These are phyloP conservation scores for Basileuterus tristriatus DNA, from an alignment of 2,797 vertebrate genomes.

Conservation along the genomic window DNA sequence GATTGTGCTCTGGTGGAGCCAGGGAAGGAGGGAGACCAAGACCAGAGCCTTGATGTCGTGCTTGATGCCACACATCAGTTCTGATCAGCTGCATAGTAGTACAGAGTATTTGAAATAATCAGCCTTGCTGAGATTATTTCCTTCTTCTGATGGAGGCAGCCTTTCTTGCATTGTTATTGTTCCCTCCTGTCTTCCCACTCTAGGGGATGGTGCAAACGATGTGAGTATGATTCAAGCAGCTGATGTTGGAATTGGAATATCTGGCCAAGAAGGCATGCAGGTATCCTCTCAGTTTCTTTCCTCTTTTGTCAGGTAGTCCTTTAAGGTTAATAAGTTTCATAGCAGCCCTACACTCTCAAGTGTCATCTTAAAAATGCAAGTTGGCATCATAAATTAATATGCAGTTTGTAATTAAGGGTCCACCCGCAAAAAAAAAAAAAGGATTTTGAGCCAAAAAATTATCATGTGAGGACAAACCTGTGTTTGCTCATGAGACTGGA, in stretches of 20 bases:
- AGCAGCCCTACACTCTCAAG: not conserved
- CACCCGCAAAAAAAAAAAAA: not conserved
- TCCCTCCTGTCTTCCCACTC: not conserved
- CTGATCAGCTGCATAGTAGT: too few relatives aligned
- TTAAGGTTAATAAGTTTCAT: not conserved
- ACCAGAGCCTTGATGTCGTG: not conserved
- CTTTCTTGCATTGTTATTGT: not conserved
- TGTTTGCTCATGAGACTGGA: slow-evolving; percentile 1
- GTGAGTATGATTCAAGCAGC: slow-evolving; percentile 98
- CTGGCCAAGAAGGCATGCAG: slow-evolving; percentile 98
- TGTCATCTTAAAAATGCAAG: not conserved
- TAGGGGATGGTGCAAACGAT: slow-evolving; percentile 96
- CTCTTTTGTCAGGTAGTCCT: not conserved
- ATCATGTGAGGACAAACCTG: not conserved
- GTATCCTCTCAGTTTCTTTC: slow-evolving; percentile 62
- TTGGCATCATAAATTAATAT: not conserved
- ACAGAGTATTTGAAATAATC: not conserved
- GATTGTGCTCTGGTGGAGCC: not conserved
- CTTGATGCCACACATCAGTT: not conserved
- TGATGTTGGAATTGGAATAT: slow-evolving; percentile 91
- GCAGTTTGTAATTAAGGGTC: not conserved
- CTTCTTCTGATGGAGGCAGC: not conserved
- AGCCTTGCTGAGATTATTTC: not conserved
- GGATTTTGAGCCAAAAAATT: not conserved
- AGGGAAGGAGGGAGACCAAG: not conserved